Percentiles rank a stretch among this genome's conserved stretches.
phyloP scores from a whole-genome alignment of 1,140 invertebrate species.

The Samia ricini region DNA sequence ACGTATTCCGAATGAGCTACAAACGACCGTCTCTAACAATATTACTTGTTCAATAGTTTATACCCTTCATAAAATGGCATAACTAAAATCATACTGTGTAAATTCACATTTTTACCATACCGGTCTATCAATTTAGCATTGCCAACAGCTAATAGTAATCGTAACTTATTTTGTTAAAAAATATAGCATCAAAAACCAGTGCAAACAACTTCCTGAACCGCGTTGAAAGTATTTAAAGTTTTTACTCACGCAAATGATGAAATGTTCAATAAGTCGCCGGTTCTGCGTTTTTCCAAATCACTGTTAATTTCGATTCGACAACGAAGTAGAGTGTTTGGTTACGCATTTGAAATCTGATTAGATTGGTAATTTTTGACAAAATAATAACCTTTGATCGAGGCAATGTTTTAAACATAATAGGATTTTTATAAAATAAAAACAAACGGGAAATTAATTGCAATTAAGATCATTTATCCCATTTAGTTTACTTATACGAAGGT shows the following conservation, averaged over 20 bases:
- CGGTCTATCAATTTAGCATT: too few species aligned
- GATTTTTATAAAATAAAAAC: neutral
- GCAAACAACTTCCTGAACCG: neutral
- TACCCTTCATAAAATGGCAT: too few species aligned
- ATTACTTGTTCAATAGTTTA: too few species aligned
- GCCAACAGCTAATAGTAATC: neutral
- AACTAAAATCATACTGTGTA: too few species aligned
- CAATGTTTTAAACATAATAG: neutral
- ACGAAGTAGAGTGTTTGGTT: conserved; percentile 11
- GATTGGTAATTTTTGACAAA: conserved; percentile 6
- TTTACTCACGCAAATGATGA: conserved; percentile 3
- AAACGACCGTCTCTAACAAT: too few species aligned
- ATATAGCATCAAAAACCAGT: neutral
- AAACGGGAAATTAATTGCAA: too few species aligned
- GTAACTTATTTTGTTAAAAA: neutral
- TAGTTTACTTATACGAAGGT: too few species aligned
- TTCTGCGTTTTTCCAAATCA: conserved; percentile 18
- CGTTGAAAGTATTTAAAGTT: conserved; percentile 26
- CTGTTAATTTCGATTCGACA: conserved; percentile 9
- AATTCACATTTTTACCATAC: too few species aligned
- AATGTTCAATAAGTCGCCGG: conserved; percentile 15
- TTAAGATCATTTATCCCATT: too few species aligned
- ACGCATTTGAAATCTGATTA: conserved; percentile 10
- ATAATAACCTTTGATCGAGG: neutral
- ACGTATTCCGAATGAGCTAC: too few species aligned